Conservation (phyloP, 1,140 invertebrate species). For the Bombus difficillimus region DNA sequence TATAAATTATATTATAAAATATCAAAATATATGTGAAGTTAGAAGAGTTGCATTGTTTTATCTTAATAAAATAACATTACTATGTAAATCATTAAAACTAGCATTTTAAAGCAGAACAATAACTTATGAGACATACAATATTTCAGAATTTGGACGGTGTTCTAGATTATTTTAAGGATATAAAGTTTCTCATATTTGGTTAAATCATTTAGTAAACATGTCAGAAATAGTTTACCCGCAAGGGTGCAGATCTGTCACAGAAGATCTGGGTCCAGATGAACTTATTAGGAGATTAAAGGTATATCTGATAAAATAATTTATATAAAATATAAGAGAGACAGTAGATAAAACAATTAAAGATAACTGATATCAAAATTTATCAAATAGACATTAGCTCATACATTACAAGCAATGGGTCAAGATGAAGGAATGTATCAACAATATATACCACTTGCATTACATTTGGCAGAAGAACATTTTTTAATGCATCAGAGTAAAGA, state of each 20-base stretch:
- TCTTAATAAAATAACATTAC: constrained; percentile 13
- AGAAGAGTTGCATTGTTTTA: neutral
- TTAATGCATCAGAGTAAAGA: constrained; percentile 95
- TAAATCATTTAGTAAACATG: constrained; percentile 79
- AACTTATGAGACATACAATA: constrained; percentile 21
- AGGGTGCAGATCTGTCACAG: constrained; percentile 93
- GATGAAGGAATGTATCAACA: constrained; percentile 96
- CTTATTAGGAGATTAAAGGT: constrained; percentile 96
- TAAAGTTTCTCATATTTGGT: constrained; percentile 58
- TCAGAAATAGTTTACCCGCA: constrained; percentile 93
- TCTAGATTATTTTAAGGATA: constrained; percentile 71
- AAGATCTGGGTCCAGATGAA: constrained; percentile 97
- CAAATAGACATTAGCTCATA: constrained; percentile 92
- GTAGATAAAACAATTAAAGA: neutral
- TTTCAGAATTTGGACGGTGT: constrained; percentile 81
- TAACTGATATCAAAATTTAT: constrained; percentile 30
- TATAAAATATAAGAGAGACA: neutral
- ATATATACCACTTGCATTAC: constrained; percentile 96
- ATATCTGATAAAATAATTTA: constrained; percentile 46
- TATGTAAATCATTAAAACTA: neutral
- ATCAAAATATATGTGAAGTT: neutral
- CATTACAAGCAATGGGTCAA: constrained; percentile 97
- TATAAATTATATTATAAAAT: constrained; percentile 8
- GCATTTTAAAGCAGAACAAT: neutral
- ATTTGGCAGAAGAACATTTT: constrained; percentile 96